Base-by-base conservation (phyloP, 1,140 invertebrate species). In the Drosophila lacertosa region DNA sequence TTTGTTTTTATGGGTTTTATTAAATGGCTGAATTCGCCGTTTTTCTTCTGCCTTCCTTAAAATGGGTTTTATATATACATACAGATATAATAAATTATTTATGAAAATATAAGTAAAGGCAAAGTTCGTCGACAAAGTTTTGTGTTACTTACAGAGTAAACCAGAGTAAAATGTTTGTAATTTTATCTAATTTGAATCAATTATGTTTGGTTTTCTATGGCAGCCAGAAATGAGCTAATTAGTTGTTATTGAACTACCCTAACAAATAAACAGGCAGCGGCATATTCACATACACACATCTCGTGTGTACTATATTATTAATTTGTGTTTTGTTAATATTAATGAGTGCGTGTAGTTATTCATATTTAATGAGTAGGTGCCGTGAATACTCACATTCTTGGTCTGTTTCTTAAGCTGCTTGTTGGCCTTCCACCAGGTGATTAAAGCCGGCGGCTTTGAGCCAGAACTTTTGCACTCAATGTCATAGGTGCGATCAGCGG, bases 341-440 rank as follows among this genome's bases (percentile, higher is more conserved):
- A 53, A 53, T 53, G 50, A 24, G 18, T 2, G 50, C 33, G n/a
- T 37, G 32, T 15, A 18, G 29, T 20, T 53, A 26, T 33, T 16
- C 11, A 42, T 50, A 33, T 18, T 50, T 9, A 50, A 33, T 32
- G 47, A 5, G 26, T 4, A 4, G 4, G 26, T 2, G 29, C 1
- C 18, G n/a, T 11, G 26, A 40, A 9, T 80, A 94, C 95, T 96
- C 92, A 96, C 95, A 83, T 94, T 96, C 92, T 96, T 95, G 51
- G 94, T 94, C 90, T 95, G 94, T 89, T 94, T 93, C 91, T 96
- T 95, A 35, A 97, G 94, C 88, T 95, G 95, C 77, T 95, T 93
- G 84, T 94, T 96, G 65, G 95, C 95, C 89, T 96, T 96, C 96
- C 96, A 97, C 96, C 96, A 97, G 16, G 95, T 95, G 77, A 98